Conservation (phyloP, 1,140 invertebrate genomes). For the Trinorchestia longiramus region DNA sequence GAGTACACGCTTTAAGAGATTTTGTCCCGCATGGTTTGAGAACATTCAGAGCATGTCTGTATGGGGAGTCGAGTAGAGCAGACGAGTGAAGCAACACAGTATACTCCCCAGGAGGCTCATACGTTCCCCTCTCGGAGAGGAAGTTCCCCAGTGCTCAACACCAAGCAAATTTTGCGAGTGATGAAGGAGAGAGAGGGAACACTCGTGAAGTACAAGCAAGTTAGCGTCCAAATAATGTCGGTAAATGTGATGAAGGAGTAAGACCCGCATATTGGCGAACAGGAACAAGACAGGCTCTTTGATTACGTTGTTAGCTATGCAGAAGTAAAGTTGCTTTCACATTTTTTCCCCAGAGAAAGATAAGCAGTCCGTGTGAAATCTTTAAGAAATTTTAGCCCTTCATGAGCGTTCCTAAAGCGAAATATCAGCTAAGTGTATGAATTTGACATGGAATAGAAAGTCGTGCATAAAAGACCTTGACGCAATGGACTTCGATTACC, state of each 20-base stretch:
- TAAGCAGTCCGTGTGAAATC: too few species aligned
- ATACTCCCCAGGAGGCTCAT: slow-evolving; percentile 16
- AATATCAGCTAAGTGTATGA: too few species aligned
- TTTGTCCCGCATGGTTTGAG: background rate
- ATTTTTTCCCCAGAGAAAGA: too few species aligned
- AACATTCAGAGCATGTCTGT: background rate
- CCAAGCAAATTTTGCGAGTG: background rate
- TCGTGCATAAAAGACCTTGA: too few species aligned
- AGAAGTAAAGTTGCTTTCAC: too few species aligned
- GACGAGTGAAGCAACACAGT: slow-evolving; percentile 21
- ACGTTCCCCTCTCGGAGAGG: background rate
- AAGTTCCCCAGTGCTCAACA: background rate
- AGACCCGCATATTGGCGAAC: too few species aligned
- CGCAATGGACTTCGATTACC: too few species aligned
- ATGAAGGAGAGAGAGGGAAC: background rate
- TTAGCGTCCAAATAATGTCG: background rate
- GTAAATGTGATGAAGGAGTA: background rate
- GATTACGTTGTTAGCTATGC: too few species aligned
- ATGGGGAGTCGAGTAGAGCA: background rate
- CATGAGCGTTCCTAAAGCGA: too few species aligned
- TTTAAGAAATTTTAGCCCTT: too few species aligned
- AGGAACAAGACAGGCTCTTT: too few species aligned
- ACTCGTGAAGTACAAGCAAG: background rate
- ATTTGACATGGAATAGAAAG: too few species aligned
- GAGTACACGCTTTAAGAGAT: background rate